These are phyloP conservation scores for Fragum fragum DNA, from an alignment of 2,888 invertebrate species.

Conservation along the genomic window DNA sequence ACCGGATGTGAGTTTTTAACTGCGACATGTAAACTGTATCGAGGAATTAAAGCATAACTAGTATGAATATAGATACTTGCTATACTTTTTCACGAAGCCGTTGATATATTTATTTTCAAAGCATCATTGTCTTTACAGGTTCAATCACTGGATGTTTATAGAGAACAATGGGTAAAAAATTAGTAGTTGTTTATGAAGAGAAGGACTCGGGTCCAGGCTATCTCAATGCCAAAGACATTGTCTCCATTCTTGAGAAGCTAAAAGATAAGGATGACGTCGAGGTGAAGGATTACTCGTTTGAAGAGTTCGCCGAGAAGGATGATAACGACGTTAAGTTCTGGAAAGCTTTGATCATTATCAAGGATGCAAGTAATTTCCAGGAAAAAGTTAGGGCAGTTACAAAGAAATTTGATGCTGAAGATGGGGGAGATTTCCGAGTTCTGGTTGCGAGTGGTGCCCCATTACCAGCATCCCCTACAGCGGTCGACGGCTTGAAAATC, in stretches of 20 bases:
- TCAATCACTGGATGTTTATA: too few species aligned
- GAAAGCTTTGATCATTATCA: constrained; percentile 1
- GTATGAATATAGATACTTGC: too few species aligned
- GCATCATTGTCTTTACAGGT: too few species aligned
- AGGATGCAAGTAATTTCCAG: neutral
- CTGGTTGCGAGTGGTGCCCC: neutral
- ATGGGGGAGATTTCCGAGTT: neutral
- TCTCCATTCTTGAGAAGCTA: neutral
- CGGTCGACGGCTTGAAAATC: neutral
- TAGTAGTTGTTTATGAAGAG: neutral
- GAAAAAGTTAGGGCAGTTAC: neutral
- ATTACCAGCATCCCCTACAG: neutral
- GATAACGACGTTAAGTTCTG: constrained; percentile 8
- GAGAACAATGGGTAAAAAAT: constrained; percentile 3
- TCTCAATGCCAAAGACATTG: neutral
- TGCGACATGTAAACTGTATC: too few species aligned
- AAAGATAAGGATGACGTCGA: neutral
- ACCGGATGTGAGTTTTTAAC: too few species aligned
- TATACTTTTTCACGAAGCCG: too few species aligned
- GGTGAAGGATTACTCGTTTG: constrained; percentile 9
- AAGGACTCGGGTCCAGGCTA: neutral
- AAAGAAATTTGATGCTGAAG: constrained; percentile 9
- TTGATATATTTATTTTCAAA: too few species aligned
- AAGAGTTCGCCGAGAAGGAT: constrained; percentile 4
- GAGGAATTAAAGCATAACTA: too few species aligned